Evolutionary conservation across 2,797 vertebrate genomes (phyloP).

Genomic region (Jordanella pulchra): DNA sequence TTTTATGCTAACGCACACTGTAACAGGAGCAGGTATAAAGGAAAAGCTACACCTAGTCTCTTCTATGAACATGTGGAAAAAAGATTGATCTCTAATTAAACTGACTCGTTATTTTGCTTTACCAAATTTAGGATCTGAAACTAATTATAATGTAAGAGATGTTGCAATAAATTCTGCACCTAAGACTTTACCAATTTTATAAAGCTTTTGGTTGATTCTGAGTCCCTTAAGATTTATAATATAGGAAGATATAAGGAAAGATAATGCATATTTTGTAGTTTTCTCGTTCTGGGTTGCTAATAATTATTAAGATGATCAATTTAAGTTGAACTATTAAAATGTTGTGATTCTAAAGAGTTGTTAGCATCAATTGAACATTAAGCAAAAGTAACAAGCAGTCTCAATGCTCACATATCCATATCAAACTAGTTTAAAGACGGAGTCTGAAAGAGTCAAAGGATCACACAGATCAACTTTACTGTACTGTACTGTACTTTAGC

Average conservation of each 20-base stretch:
- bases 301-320: not conserved
- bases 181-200: not conserved
- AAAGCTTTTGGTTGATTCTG: not conserved
- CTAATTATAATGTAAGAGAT: not conserved
- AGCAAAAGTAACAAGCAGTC: too few species aligned
- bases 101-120: not conserved
- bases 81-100: not conserved
- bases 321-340: not conserved
- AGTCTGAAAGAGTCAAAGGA: not conserved
- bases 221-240: not conserved
- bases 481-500: not conserved
- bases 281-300: not conserved
- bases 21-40: not conserved
- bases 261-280: not conserved
- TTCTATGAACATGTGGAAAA: not conserved
- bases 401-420: too few species aligned
- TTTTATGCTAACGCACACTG: conserved; percentile 9
- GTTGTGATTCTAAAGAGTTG: too few species aligned
- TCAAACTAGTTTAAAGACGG: too few species aligned
- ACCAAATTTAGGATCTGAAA: not conserved
- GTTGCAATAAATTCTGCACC: not conserved
- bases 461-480: not conserved
- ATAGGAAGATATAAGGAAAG: not conserved
- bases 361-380: too few species aligned
- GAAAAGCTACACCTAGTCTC: not conserved